A percentile compares a stretch with the other conserved stretches of the same genome.
Conservation (phyloP, 1,140 invertebrate genomes). For the Rhizoglyphus robini region DNA sequence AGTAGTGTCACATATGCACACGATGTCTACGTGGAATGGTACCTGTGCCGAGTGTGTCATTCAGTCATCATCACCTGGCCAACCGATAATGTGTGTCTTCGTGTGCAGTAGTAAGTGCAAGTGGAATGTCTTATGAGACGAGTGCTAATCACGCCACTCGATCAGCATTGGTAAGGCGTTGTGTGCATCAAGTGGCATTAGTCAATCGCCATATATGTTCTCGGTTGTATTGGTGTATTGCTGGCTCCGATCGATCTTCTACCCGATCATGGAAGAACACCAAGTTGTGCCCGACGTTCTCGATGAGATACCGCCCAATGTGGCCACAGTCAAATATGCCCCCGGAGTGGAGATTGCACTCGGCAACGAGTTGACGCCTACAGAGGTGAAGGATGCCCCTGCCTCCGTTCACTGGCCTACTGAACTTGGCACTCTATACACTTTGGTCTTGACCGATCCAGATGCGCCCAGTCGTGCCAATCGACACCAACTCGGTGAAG, state of each 20-base stretch:
- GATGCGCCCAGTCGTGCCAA: conserved; percentile 31
- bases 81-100: too few relatives aligned
- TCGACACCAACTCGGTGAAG: conserved; percentile 29
- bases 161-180: too few relatives aligned
- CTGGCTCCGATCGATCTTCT: neutral
- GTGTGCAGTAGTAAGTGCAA: too few relatives aligned
- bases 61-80: too few relatives aligned
- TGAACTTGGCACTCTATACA: conserved; percentile 43
- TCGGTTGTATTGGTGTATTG: neutral
- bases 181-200: too few relatives aligned
- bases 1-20: too few relatives aligned
- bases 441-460: conserved; percentile 54
- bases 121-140: too few relatives aligned
- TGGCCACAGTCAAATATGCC: neutral
- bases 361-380: conserved; percentile 50
- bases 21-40: too few relatives aligned
- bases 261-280: neutral
- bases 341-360: conserved; percentile 30
- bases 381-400: conserved; percentile 41
- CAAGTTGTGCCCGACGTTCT: neutral
- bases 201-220: neutral
- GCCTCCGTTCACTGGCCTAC: conserved; percentile 29
- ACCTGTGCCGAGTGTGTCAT: too few relatives aligned
- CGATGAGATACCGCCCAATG: neutral
- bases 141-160: too few relatives aligned